Base-by-base conservation (phyloP, 2,113 vertebrate species). In the Channa maculata region DNA sequence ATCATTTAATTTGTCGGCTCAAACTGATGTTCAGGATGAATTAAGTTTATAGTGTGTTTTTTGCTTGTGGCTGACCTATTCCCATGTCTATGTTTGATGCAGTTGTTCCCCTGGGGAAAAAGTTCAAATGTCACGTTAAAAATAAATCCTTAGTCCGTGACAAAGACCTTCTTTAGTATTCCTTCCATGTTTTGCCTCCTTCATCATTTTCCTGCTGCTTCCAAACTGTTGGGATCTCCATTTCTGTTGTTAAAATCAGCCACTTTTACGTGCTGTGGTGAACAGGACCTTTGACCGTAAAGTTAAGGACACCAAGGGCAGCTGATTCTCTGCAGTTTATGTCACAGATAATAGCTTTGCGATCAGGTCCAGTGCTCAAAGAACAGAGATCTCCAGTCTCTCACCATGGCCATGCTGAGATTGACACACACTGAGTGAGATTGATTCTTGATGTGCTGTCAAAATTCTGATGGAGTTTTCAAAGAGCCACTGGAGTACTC, bases 31-130 rank as follows among this genome's bases (percentile, higher is more conserved):
- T 52, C n/a, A 76, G 53, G 70, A 71, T 81, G 60, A 72, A 71
- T 73, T 44, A 67, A 75, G 36, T 72, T 48, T 46, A 11, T 58
- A 11, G 52, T 46, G 43, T 67, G 36, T 83, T 79, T 59, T 85
- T 85, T 89, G 45, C 41, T 71, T 59, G 43, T 10, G 10, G 57
- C 59, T 86, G 84, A 88, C 78, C 72, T 88, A 80, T 85, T 76
- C 75, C 15, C 45, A 24, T 83, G 77, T 90, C 88, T 68, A 13
- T 49, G 45, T 2, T 46, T 79, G 75, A 85, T 83, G 59, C 55
- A 77, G 24, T 79, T 77, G 78, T 74, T 79, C 24, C 65, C 75
- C 41, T 59, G 75, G 49, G 36, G 57, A 62, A 41, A 72, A 76
- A 84, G 71, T 79, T 83, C 50, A 86, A 83, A 87, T 76, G 74